These are phyloP conservation scores for Leucosticte australis DNA, from an alignment of 2,113 vertebrate genomes.

Conservation along the genomic window DNA sequence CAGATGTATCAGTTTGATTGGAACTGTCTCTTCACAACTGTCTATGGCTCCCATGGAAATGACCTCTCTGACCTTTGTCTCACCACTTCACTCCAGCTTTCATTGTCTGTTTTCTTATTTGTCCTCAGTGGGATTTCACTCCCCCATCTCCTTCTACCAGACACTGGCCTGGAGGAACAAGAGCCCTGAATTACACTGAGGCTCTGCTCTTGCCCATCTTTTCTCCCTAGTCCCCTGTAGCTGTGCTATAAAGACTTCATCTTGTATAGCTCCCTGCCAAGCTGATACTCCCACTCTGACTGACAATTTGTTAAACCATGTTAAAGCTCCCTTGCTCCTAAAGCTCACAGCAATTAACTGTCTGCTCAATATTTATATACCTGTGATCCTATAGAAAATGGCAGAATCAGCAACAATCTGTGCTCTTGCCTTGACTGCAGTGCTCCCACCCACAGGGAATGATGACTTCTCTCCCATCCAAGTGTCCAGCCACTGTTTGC, in stretches of 20 bases:
- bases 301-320: not conserved
- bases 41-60: not conserved
- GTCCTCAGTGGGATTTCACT: not conserved
- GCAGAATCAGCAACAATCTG: not conserved
- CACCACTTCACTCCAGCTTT: not conserved
- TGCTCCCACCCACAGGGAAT: not conserved
- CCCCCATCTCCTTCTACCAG: not conserved
- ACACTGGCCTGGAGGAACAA: not conserved
- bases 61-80: not conserved
- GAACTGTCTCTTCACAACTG: not conserved
- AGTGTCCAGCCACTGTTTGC: not conserved
- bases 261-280: not conserved
- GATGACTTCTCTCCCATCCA: not conserved
- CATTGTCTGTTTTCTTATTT: not conserved
- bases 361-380: not conserved
- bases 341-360: not conserved
- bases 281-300: not conserved
- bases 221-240: not conserved
- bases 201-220: not conserved
- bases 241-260: not conserved
- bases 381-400: not conserved
- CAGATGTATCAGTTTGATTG: rapidly evolving
- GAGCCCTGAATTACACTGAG: not conserved
- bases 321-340: not conserved
- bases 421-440: not conserved